Evolutionary conservation across 1,140 invertebrate species (phyloP), one percentile per base, ranked within the genome.

Genomic region (Tachypleus tridentatus): DNA sequence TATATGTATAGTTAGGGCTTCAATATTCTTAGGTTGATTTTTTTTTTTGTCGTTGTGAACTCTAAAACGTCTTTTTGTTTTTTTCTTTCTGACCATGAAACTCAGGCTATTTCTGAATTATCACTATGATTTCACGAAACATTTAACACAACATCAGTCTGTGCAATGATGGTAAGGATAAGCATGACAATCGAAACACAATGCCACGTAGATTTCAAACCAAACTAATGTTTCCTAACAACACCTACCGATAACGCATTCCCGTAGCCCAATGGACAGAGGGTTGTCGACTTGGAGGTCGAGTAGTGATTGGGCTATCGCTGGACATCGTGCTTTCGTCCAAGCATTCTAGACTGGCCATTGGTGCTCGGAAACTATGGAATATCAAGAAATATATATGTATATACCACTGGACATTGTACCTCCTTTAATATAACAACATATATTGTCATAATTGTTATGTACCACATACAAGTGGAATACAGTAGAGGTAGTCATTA

Each of bases 271-370:
- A 64, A 50, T 63, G 59, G 5, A 67, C 54, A 49, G 67, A 68
- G 49, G 65, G 60, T 49, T 68, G 67, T 50, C 67, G 67, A 61
- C 67, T 68, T 51, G 64, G 58, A 47, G 67, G 67, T 56, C 63
- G 65, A 4, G 67, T 57, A 49, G 64, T 63, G 64, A 68, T 65
- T 49, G 65, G 66, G 62, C 59, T 57, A 48, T 66, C 65, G 60
- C 59, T 64, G 9, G 64, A 61, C 10, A 65, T n/a, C n/a, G 61
- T 29, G 4, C 66, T 62, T 79, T 93, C 89, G 81, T 91, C 89
- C 89, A 93, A 91, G 79, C 89, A 91, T 82, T 93, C 89, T 72
- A 93, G 80, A 74, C 88, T 91, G 67, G 89, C 89, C 78, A 92
- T 92, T 69, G 89, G 89, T 72, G 89, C 89, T 74, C 88, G 84